Evolutionary conservation across 23 tunicate species (phyloP), one percentile per base, ranked within the genome.

Genomic region (Trididemnum nubilum): DNA sequence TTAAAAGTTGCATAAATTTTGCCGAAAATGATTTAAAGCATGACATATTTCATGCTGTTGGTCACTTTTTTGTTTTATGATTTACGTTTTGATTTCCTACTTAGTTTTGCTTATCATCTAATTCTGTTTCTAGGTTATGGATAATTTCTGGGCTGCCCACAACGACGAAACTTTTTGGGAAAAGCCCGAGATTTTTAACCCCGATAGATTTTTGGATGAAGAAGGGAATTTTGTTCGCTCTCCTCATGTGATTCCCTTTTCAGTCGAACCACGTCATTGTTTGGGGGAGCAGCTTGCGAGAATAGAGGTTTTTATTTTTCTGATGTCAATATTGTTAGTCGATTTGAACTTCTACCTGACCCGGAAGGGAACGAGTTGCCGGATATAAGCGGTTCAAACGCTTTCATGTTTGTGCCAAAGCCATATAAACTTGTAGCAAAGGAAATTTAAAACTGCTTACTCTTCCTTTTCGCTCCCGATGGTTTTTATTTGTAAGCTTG

Each of bases 201-300:
- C 74, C 9, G 74, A 69, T 4, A 36, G 74, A 31, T 69, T 69
- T n/a, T 31, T 69, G 37, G 38, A 69, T 31, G 36, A 28, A 69
- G 32, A 69, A 7, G 74, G 74, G 37, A 31, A 69, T 9, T 69
- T 69, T 69, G 74, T 69, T 7, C 36, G 12, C 15, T 31, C 74
- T 2, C 15, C 22, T 2, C 19, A 31, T 24, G 37, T 69, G 26
- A 69, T 31, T 12, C 15, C 74, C 12, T 69, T 69, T 33, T 69
- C 74, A 27, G 38, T 31, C n/a, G 74, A 37, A 28, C 74, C 74
- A 5, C 36, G 74, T 31, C 36, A 27, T 28, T 69, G 74, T 33
- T n/a, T 69, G 74, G 74, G 74, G 39, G 74, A 69, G 74, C 74
- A 31, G 12, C 74, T 69, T 31, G 74, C 74, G 9, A 21, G 74